Conservation (phyloP, 2,888 invertebrate genomes). For the Leptinotarsa rubiginosa region DNA sequence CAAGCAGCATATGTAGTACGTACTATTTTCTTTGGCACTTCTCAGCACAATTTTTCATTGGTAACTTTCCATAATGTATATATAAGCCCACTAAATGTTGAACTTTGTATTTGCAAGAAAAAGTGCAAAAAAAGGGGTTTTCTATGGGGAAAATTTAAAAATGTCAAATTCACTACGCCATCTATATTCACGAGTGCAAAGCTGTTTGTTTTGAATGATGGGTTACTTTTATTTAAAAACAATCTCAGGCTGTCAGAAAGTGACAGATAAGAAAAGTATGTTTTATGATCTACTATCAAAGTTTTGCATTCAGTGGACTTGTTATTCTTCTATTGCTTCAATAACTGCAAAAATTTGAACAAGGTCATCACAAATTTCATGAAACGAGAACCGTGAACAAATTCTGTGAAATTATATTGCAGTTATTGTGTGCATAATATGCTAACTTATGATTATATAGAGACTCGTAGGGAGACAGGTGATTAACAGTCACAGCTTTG, state of each 20-base stretch:
- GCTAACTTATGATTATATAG: conserved; percentile 35
- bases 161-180: no score
- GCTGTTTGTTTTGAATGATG: no score
- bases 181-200: no score
- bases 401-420: background rate
- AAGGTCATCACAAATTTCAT: no score
- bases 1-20: background rate
- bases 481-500: conserved; percentile 59
- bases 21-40: background rate
- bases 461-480: conserved; percentile 58
- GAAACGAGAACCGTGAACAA: no score
- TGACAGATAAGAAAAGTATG: background rate
- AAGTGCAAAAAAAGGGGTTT: no score
- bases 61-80: background rate
- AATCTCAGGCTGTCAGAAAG: no score
- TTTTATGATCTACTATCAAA: background rate
- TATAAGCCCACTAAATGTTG: background rate
- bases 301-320: background rate
- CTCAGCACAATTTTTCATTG: background rate
- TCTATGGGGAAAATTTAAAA: no score
- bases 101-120: no score
- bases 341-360: conserved; percentile 2
- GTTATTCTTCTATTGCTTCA: background rate
- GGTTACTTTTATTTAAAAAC: no score
- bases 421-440: conserved; percentile 35